Conservation (phyloP, 2,113 vertebrate genomes). For the Cyanocitta stelleri region DNA sequence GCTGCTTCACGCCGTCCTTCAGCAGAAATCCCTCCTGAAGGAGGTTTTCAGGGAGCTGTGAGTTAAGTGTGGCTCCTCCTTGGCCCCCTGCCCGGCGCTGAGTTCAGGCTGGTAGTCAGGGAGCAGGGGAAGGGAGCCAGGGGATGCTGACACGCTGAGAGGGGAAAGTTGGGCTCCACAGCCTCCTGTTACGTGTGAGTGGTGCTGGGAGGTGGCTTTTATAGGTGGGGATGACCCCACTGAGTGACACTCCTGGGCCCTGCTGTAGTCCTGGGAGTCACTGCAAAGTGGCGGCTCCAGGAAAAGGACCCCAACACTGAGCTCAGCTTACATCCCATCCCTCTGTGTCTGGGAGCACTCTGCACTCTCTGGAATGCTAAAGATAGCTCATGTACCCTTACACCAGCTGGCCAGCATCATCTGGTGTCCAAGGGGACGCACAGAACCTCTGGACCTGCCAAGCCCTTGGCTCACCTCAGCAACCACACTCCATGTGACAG, state of each 20-base stretch:
- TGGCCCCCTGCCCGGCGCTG: neutral
- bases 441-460: neutral
- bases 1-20: rapidly evolving
- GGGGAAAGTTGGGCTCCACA: neutral
- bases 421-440: neutral
- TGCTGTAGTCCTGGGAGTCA: neutral
- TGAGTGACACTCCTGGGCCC: rapidly evolving
- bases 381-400: neutral
- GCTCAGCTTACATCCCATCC: neutral
- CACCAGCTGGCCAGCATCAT: neutral
- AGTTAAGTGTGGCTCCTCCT: neutral
- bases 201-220: neutral
- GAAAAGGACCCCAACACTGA: neutral
- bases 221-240: neutral
- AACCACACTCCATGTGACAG: neutral
- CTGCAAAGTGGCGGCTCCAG: rapidly evolving
- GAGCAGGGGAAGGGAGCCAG: neutral
- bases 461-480: neutral
- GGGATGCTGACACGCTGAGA: neutral
- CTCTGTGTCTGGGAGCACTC: neutral
- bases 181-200: rapidly evolving
- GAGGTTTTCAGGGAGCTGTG: neutral
- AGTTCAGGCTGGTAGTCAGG: neutral
- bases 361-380: neutral
- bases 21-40: neutral